Evolutionary conservation across 2,113 vertebrate genomes (phyloP).

Genomic region (Tor tambroides): DNA sequence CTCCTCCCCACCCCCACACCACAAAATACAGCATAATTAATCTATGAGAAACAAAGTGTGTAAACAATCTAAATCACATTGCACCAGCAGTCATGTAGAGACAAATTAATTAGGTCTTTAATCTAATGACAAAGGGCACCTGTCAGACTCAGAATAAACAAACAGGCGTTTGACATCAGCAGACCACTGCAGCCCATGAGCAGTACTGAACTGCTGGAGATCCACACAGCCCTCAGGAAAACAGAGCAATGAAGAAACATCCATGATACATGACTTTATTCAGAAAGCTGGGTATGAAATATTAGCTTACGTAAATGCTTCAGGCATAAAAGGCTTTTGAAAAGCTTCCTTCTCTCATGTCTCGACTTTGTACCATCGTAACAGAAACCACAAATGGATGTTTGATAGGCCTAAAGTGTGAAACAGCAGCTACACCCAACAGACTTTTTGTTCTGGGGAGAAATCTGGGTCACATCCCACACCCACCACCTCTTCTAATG

Average conservation of each 20-base stretch:
- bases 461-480: constrained; percentile 45
- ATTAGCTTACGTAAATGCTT: not conserved
- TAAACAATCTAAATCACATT: constrained; percentile 49
- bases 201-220: constrained; percentile 3
- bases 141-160: constrained; percentile 63
- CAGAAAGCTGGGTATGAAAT: not conserved
- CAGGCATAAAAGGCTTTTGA: constrained; percentile 6
- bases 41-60: constrained; percentile 42
- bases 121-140: constrained; percentile 63
- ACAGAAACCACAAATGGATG: constrained; percentile 36
- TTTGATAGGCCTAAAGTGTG: not conserved
- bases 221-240: constrained; percentile 10
- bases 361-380: constrained; percentile 13
- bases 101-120: constrained; percentile 67
- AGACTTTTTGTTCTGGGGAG: constrained; percentile 5
- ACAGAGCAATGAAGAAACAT: not conserved
- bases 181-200: constrained; percentile 37
- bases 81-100: constrained; percentile 56
- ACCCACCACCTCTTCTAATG: constrained; percentile 24
- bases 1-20: not conserved
- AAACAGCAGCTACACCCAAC: constrained; percentile 27
- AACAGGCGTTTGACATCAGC: constrained; percentile 32
- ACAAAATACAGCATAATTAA: constrained; percentile 45
- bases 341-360: not conserved
- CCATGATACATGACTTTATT: not conserved